Percentiles rank a stretch among this genome's conserved stretches.
These are phyloP conservation scores for Hyla sarda DNA, from an alignment of 2,113 vertebrate species.

Conservation along the genomic window DNA sequence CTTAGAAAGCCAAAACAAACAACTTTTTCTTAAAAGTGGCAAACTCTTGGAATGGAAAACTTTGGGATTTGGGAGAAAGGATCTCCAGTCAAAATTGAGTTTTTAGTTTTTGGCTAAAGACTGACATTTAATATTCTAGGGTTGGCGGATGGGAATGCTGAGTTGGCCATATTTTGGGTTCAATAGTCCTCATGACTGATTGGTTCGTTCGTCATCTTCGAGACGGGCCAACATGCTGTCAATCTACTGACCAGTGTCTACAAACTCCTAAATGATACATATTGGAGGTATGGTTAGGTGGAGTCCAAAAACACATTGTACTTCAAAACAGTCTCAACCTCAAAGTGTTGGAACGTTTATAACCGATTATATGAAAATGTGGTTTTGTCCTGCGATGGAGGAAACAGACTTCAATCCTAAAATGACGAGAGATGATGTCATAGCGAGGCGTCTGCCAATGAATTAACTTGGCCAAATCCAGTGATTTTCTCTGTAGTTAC, in stretches of 20 bases:
- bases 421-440: constrained; percentile 21
- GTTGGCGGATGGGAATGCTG: not conserved
- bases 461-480: constrained; percentile 38
- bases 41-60: not conserved
- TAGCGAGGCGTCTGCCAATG: not conserved
- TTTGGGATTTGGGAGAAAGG: not conserved
- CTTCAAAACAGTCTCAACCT: constrained; percentile 31
- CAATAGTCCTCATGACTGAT: not conserved
- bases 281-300: not conserved
- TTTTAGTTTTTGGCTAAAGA: not conserved
- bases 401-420: not conserved
- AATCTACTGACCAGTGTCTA: constrained; percentile 2
- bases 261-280: not conserved
- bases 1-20: not conserved
- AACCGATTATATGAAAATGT: constrained; percentile 15
- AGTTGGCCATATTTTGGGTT: not conserved
- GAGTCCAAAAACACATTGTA: not conserved
- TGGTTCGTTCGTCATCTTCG: not conserved
- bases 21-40: not conserved
- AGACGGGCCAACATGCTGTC: not conserved
- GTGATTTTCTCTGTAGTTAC: constrained; percentile 16
- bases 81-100: not conserved
- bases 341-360: constrained; percentile 36
- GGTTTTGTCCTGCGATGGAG: constrained; percentile 4
- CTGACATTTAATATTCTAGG: not conserved